Conservation (phyloP, 2,113 vertebrate genomes). For the Capreolus pygargus region DNA sequence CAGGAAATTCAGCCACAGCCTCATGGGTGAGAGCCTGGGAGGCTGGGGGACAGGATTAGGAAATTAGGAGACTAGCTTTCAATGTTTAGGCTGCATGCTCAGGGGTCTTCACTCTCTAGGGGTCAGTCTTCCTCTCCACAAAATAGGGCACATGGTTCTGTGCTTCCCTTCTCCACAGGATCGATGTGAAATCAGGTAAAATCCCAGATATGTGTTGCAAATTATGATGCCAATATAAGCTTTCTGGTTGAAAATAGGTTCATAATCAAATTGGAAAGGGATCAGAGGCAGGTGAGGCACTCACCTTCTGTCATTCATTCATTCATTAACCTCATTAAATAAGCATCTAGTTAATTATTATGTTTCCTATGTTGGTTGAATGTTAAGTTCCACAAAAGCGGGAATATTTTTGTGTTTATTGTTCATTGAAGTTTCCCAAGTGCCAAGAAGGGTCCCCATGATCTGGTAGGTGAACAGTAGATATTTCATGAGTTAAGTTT, state of each 20-base stretch:
- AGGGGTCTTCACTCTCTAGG: neutral
- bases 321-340: neutral
- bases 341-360: neutral
- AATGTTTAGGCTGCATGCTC: neutral
- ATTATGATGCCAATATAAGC: neutral
- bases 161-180: neutral
- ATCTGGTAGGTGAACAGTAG: neutral
- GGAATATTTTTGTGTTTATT: neutral
- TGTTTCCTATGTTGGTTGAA: neutral
- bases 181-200: neutral
- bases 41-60: accelerated
- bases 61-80: neutral
- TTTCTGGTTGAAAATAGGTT: neutral
- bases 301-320: neutral
- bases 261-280: neutral
- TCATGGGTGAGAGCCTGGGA: neutral
- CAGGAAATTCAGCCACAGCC: neutral
- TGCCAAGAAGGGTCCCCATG: neutral
- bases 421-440: neutral
- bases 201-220: neutral
- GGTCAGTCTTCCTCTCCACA: neutral
- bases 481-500: neutral
- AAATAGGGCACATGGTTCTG: neutral
- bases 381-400: neutral
- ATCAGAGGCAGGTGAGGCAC: neutral